A percentile compares a stretch with the other conserved stretches of the same genome.
Evolutionary conservation across 2,797 vertebrate genomes (phyloP).

Genomic region (Pseudomugil gertrudae): DNA sequence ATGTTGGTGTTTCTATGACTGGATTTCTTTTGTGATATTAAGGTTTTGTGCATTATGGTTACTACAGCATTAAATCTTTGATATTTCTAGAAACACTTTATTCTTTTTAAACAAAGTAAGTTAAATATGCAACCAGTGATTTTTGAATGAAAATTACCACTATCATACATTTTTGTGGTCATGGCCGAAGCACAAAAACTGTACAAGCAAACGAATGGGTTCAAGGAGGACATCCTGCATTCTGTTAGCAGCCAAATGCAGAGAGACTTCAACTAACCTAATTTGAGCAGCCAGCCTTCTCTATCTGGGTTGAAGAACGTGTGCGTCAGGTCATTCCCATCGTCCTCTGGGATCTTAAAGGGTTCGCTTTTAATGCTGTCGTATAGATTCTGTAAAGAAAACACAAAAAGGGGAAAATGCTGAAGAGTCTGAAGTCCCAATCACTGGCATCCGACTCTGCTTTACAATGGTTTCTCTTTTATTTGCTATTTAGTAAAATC

Average conservation of each 20-base stretch:
- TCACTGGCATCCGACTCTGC: slow-evolving; percentile 25
- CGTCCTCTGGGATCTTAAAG: slow-evolving; percentile 96
- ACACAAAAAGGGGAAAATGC: not conserved
- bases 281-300: slow-evolving; percentile 94
- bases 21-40: too few relatives aligned
- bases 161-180: slow-evolving; percentile 6
- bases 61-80: too few relatives aligned
- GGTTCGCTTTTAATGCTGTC: slow-evolving; percentile 94
- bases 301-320: slow-evolving; percentile 96
- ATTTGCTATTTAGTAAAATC: not conserved
- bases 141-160: not conserved
- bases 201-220: slow-evolving; percentile 34
- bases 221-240: slow-evolving; percentile 37
- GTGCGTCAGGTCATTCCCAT: slow-evolving; percentile 96
- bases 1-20: too few relatives aligned
- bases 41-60: too few relatives aligned
- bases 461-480: not conserved
- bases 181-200: slow-evolving; percentile 8
- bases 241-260: slow-evolving; percentile 23
- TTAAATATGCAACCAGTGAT: not conserved
- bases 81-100: too few relatives aligned
- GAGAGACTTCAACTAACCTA: slow-evolving; percentile 82
- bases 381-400: slow-evolving; percentile 84
- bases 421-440: slow-evolving; percentile 37
- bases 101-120: too few relatives aligned